Evolutionary conservation across 2,888 invertebrate species (phyloP), one percentile per base, ranked within the genome.

Genomic region (Hedychridium roseum): DNA sequence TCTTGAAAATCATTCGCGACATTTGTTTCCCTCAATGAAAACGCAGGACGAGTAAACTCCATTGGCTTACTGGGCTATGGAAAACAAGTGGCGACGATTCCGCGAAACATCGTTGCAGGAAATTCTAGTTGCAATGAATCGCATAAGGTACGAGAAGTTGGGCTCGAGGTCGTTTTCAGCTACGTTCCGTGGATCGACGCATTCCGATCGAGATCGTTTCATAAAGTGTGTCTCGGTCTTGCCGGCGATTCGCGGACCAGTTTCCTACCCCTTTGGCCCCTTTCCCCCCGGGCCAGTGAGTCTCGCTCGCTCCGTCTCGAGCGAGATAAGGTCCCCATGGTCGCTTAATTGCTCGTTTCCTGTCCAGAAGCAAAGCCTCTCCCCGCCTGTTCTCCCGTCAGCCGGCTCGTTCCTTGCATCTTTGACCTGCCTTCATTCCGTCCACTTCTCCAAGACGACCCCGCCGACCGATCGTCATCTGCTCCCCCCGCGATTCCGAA

Each of bases 291-390:
- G 14, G 7, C 15, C 17, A 15, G 6, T 17, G 2, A 16, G 17
- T 23, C 7, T 23, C 11, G 11, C 43, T 47, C 42, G 38, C 35
- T 39, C 34, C 42, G 27, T 23, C 17, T 50, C 54, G 59, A 43
- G 51, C 52, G 66, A 65, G 73, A 75, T 74, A 70, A 73, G 64
- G 64, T 69, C 64, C 66, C 61, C 60, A 56, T 57, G 62, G 64
- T 58, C 62, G 54, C 67, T 74, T 77, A 76, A 77, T 77, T 76
- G 73, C 72, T 68, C 71, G 68, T 73, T 76, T 77, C 76, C 77
- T 76, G 77, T 68, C 64, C 62, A 71, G 68, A 67, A 65, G 60
- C 63, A 51, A 55, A 52, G 27, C 49, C 51, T 17, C 48, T 40
- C 52, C 20, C n/a, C 17, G 12, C 34, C 44, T 4, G 6, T 16